phyloP scores from a whole-genome alignment of 2,113 vertebrate genomes.

The Azemiops feae region DNA sequence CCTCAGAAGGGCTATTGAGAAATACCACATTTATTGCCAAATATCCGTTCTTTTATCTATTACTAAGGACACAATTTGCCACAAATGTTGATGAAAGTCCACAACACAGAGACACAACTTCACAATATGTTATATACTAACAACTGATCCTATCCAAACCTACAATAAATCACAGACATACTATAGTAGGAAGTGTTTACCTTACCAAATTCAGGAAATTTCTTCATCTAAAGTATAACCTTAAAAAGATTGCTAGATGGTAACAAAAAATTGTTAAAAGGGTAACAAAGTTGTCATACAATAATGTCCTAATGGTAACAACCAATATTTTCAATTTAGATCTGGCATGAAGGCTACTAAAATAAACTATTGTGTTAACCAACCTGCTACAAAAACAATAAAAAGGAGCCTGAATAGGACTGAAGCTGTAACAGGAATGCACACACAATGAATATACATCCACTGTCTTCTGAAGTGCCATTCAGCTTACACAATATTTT shows the following conservation, averaged over 20 bases:
- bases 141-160: background rate
- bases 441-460: background rate
- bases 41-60: background rate
- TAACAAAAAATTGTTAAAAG: background rate
- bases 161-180: background rate
- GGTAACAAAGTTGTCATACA: background rate
- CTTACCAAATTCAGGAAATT: background rate
- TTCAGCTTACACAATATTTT: background rate
- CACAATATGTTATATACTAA: background rate
- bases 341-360: background rate
- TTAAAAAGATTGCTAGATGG: background rate
- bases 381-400: background rate
- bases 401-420: background rate
- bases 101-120: background rate
- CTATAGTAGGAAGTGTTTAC: background rate
- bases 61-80: background rate
- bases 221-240: background rate
- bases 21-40: background rate
- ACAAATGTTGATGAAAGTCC: background rate
- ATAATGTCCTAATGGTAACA: background rate
- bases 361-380: background rate
- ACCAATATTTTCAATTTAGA: background rate
- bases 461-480: background rate
- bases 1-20: background rate
- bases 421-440: background rate